Evolutionary conservation across 2,113 vertebrate species (phyloP), one percentile per base, ranked within the genome.

Genomic region (Gnathonemus longibarbis): DNA sequence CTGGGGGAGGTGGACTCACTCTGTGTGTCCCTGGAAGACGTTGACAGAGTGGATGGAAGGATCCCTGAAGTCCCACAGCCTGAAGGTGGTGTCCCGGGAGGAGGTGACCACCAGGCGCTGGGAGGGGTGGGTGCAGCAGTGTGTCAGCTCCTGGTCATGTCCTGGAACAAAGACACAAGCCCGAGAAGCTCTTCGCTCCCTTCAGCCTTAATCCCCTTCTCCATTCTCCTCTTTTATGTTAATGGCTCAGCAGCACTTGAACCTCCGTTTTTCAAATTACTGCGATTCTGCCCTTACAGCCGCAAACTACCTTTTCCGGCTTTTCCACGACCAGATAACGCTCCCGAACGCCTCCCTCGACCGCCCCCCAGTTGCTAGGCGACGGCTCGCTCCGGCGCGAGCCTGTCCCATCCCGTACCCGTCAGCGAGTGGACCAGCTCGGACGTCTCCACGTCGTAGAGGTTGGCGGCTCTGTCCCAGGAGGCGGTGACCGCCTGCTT

Each of bases 41-140:
- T 99, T 99, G 94, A 99, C 98, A 17, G 98, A 99, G 96, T 99
- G 98, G 94, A 99, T 99, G 94, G 98, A 98, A 88, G 98, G 98
- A 94, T 99, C 98, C 95, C 98, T 97, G 96, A 99, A 99, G 95
- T 99, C 98, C 98, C 98, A 99, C 62, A 99, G 97, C 6, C 98
- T 96, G 94, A 99, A 99, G 90, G 98, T 99, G 90, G 98, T 99
- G 95, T 99, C 98, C 1, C 98, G 97, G 62, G 98, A 99, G 0
- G 98, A 97, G 0, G 98, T 99, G 92, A 99, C 98, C 94, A 99
- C 98, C 62, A 99, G 97, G 0, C 98, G 97, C 92, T 99, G 98
- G 89, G 97, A 98, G 74, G 98, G 97, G 93, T 99, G 98, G 1
- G 98, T 98, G 89, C 98, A 99, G 92, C 98, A 99, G 90, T 99